Evolutionary conservation across 2,888 invertebrate genomes (phyloP).

Genomic region (Cephus rjabovi): DNA sequence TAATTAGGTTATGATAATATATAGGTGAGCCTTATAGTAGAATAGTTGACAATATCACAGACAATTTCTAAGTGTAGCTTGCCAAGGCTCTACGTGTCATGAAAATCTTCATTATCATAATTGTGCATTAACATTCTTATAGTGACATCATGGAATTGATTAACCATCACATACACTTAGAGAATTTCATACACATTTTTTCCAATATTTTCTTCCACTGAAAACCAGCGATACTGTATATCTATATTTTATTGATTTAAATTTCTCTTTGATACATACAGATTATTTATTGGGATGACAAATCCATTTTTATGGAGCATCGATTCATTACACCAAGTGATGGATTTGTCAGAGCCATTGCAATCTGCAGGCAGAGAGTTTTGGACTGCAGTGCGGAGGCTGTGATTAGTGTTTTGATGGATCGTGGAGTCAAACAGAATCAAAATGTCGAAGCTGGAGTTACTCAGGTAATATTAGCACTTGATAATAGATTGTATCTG

Average conservation of each 20-base stretch:
- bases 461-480: constrained; percentile 48
- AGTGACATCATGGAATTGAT: constrained; percentile 4
- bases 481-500: not conserved
- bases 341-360: constrained; percentile 74
- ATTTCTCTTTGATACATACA: constrained; percentile 55
- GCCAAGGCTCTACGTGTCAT: not conserved
- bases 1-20: not conserved
- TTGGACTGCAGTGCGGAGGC: constrained; percentile 67
- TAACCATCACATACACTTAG: not conserved
- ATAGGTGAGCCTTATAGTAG: not conserved
- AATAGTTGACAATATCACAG: not conserved
- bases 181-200: not conserved
- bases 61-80: not conserved
- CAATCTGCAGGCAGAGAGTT: constrained; percentile 64
- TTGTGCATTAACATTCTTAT: constrained; percentile 26
- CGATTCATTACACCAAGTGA: constrained; percentile 80
- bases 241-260: not conserved
- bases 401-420: constrained; percentile 64
- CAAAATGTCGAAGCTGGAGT: constrained; percentile 55
- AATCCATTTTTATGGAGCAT: constrained; percentile 86
- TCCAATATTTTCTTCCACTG: not conserved
- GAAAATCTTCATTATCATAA: constrained; percentile 28
- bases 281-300: constrained; percentile 89
- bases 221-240: not conserved
- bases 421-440: constrained; percentile 60